Percentiles rank a stretch among this genome's conserved stretches.
phyloP scores from a whole-genome alignment of 2,797 vertebrate species.

The Mastacembelus armatus region DNA sequence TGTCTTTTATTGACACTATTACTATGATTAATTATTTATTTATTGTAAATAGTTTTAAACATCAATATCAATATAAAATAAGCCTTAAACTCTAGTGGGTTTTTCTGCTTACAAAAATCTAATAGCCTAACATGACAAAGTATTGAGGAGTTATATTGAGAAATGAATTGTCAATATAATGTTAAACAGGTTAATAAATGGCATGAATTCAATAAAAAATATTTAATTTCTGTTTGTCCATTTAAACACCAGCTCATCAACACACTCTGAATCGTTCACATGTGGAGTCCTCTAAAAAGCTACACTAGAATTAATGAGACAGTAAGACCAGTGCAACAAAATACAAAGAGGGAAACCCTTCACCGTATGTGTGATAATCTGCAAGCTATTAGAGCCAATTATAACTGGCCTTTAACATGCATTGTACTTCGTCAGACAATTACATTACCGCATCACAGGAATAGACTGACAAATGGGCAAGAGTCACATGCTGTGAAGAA shows the following conservation, averaged over 20 bases:
- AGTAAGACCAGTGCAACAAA: slow-evolving; percentile 3
- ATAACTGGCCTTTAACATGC: slow-evolving; percentile 22
- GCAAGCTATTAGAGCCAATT: slow-evolving; percentile 43
- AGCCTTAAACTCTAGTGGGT: too few relatives aligned
- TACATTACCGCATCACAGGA: slow-evolving; percentile 29
- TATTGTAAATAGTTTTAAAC: slow-evolving; percentile 5
- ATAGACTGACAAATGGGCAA: slow-evolving; percentile 13
- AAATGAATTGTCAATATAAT: not conserved
- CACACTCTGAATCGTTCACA: too few relatives aligned
- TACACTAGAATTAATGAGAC: slow-evolving; percentile 27
- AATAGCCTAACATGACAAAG: not conserved
- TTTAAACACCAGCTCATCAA: not conserved
- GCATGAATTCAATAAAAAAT: too few relatives aligned
- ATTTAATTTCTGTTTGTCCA: too few relatives aligned
- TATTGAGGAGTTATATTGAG: not conserved
- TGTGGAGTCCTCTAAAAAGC: too few relatives aligned
- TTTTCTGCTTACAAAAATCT: not conserved
- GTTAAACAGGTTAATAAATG: not conserved
- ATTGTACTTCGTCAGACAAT: slow-evolving; percentile 37
- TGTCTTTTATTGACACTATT: slow-evolving; percentile 35
- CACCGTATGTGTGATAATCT: slow-evolving; percentile 20
- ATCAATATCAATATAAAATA: slow-evolving; percentile 18
- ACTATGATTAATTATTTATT: slow-evolving; percentile 48
- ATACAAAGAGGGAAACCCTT: slow-evolving; percentile 26
- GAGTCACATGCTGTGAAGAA: slow-evolving; percentile 1